Evolutionary conservation across 2,888 invertebrate genomes (phyloP), one percentile per base, ranked within the genome.

Genomic region (Aphidoletes aphidimyza): DNA sequence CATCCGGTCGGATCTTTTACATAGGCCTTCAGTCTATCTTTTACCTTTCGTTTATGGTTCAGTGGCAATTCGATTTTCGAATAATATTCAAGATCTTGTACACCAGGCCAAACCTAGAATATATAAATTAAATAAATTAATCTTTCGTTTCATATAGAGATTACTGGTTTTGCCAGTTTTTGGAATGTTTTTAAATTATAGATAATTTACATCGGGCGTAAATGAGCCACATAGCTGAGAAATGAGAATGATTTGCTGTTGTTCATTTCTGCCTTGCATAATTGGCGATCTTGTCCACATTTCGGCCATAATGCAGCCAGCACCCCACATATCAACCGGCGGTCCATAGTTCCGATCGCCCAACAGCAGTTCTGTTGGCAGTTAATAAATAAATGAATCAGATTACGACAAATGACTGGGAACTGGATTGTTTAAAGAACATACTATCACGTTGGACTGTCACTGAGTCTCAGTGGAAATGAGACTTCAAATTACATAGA

Each of bases 301-400:
- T 91, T 99, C 99, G 0, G 99, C 99, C 99, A 99, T 99, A 86
- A 99, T 99, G 89, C 99, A 99, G 0, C 99, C 99, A 0, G 98
- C 98, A 0, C 96, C 96, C 96, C 96, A 96, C 91, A 99, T 93
- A 91, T 99, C 99, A 19, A 99, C 98, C 0, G 98, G 96, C 0
- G 98, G 97, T 0, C 98, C 98, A 88, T 99, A 99, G 90, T 98
- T 97, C 19, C 99, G 92, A 88, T 98, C 96, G 47, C 97, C 95
- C 9, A 94, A 89, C 19, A 95, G 88, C 34, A 94, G 89, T 85
- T 84, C 84, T 81, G 22, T 3, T 54, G 19, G 54, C n/a, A n/a
- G n/a, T n/a, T n/a, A n/a, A n/a, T n/a, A n/a, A 45, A 45, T n/a
- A n/a, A n/a, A n/a, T n/a, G n/a, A n/a, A n/a, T n/a, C n/a, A n/a